Percentiles rank a stretch among this genome's conserved stretches.
These are phyloP conservation scores for Laticauda colubrina DNA, from an alignment of 2,113 vertebrate genomes.

Conservation along the genomic window DNA sequence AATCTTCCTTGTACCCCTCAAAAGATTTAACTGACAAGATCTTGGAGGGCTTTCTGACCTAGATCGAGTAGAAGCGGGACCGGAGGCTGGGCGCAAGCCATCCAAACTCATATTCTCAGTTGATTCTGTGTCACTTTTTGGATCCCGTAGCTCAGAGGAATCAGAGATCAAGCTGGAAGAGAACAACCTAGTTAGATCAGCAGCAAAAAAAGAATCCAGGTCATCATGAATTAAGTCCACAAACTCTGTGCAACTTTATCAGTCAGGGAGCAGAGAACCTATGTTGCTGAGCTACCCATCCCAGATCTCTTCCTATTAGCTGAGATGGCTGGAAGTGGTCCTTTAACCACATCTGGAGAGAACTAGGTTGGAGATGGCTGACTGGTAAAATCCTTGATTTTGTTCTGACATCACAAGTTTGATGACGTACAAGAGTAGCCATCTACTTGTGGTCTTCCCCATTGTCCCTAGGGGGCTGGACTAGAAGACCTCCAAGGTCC, in stretches of 20 bases:
- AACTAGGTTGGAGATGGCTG: background rate
- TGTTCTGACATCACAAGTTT: background rate
- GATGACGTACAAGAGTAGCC: background rate
- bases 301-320: background rate
- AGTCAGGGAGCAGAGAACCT: background rate
- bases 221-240: background rate
- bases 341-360: background rate
- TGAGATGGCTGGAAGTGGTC: background rate
- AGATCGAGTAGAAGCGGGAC: conserved; percentile 54
- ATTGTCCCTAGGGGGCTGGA: background rate
- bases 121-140: conserved; percentile 78
- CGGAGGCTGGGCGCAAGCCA: conserved; percentile 64
- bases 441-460: background rate
- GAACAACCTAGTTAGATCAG: background rate
- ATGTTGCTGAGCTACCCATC: background rate
- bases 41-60: conserved; percentile 66
- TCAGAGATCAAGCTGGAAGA: conserved; percentile 66
- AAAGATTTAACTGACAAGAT: background rate
- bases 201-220: background rate
- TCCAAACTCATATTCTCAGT: conserved; percentile 79
- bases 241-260: background rate
- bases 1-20: background rate
- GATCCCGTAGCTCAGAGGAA: conserved; percentile 60
- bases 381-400: background rate
- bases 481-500: background rate